Percentiles rank a stretch among this genome's conserved stretches.
phyloP scores from a whole-genome alignment of 2,888 invertebrate species.

The Melieria crassipennis region DNA sequence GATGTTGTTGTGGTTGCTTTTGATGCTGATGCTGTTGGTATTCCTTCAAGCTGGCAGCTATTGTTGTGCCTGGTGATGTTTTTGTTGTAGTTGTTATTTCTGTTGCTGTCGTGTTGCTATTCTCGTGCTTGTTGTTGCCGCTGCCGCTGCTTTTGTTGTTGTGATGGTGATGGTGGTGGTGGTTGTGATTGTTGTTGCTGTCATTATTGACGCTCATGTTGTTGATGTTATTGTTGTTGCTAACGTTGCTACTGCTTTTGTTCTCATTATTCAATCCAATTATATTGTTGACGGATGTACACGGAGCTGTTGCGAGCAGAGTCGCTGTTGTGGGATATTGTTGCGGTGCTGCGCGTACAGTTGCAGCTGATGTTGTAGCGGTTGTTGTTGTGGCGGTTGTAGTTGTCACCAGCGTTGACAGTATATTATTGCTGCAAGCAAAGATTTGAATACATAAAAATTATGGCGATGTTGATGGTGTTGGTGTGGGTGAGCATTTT shows the following conservation, averaged over 20 bases:
- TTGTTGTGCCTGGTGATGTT: conserved; percentile 15
- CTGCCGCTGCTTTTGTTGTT: conserved; percentile 25
- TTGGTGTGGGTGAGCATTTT: no score
- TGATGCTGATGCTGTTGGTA: conserved; percentile 33
- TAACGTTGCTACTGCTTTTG: conserved; percentile 31
- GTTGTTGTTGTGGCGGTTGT: conserved; percentile 38
- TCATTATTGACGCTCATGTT: conserved; percentile 44
- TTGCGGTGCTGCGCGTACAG: background rate
- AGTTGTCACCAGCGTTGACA: conserved; percentile 34
- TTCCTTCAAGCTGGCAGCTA: conserved; percentile 27
- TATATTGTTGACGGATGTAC: conserved; percentile 44
- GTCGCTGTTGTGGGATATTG: conserved; percentile 9
- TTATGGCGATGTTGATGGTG: no score
- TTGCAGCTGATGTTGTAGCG: conserved; percentile 28
- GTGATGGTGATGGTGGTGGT: conserved; percentile 42
- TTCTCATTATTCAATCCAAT: conserved; percentile 37
- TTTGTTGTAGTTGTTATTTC: background rate
- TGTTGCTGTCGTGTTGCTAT: conserved; percentile 22
- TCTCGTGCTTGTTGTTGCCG: conserved; percentile 9
- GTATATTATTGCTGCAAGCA: conserved; percentile 12
- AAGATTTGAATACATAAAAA: no score
- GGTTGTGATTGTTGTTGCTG: conserved; percentile 37
- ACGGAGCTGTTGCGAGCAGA: conserved; percentile 22
- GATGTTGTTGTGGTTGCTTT: conserved; percentile 24
- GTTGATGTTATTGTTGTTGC: conserved; percentile 40